Evolutionary conservation across 2,113 vertebrate genomes (phyloP), one percentile per base, ranked within the genome.

Genomic region (Ahaetulla prasina): DNA sequence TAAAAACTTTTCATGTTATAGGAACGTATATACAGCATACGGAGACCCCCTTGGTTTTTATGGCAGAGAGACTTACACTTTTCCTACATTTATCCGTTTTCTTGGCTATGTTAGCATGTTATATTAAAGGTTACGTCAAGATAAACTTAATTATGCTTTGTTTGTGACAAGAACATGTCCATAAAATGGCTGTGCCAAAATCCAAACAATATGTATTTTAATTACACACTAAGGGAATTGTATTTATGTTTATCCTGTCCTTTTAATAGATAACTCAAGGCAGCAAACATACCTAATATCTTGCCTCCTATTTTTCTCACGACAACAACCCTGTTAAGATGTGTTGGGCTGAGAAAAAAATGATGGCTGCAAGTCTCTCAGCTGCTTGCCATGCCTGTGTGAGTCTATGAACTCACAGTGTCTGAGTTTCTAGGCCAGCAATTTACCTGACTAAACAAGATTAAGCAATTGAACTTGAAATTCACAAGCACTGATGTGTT

Each of bases 151-250:
- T 35, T 52, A 47, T 87, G 45, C 86, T 89, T 92, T 57, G 43
- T 89, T 94, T 92, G 90, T 94, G 92, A 63, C 27, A 63, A 90
- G 96, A 94, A 60, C 90, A 91, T 87, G 47, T 90, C 91, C 27
- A 94, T 95, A 96, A 94, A 96, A 96, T 95, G 45, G 22, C 93
- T 96, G 92, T 94, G 92, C 91, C 52, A 45, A n/a, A 95, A 89
- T 94, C 74, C 92, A 88, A 88, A 35, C 86, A 90, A n/a, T 94
- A 95, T 95, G 95, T 92, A 85, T 91, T 89, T 95, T 92, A 87
- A 94, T 95, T 93, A 94, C 87, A 80, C 6, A 80, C 60, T 11
- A 27, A 57, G 23, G 23, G 55, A 23, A 57, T 57, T 25, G 30
- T 60, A 9, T 27, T 60, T 27, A 60, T 60, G 8, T 60, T 60